phyloP scores from a whole-genome alignment of 2,888 invertebrate species.

The Limnephilus auricula region DNA sequence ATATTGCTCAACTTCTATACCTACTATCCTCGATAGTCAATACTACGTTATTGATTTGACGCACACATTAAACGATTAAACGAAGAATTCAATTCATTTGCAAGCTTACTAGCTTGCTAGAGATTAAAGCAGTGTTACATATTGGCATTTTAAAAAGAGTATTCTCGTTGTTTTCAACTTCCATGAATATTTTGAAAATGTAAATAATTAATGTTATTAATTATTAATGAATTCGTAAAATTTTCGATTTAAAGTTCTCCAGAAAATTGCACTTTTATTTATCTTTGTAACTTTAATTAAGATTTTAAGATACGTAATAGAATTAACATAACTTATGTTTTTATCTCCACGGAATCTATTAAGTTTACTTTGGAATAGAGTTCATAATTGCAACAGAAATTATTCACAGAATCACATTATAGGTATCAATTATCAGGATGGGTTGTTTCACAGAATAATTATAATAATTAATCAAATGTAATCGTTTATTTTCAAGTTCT shows the following conservation, averaged over 20 bases:
- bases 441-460: too few species aligned
- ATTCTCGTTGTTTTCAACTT: not conserved
- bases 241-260: too few species aligned
- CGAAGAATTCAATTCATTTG: not conserved
- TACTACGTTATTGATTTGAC: not conserved
- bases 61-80: not conserved
- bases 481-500: too few species aligned
- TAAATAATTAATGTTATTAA: too few species aligned
- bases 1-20: not conserved
- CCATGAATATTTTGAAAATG: too few species aligned
- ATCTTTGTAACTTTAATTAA: too few species aligned
- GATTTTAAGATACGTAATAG: too few species aligned
- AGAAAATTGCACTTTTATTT: too few species aligned
- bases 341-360: not conserved
- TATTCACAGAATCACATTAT: too few species aligned
- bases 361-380: not conserved
- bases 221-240: too few species aligned
- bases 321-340: not conserved
- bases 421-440: too few species aligned
- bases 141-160: not conserved
- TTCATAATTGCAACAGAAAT: not conserved
- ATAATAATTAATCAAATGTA: too few species aligned
- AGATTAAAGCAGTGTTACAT: not conserved
- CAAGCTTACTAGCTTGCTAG: not conserved
- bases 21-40: not conserved